Evolutionary conservation across 2,797 vertebrate species (phyloP), one percentile per base, ranked within the genome.

Genomic region (Protosalanx chinensis): DNA sequence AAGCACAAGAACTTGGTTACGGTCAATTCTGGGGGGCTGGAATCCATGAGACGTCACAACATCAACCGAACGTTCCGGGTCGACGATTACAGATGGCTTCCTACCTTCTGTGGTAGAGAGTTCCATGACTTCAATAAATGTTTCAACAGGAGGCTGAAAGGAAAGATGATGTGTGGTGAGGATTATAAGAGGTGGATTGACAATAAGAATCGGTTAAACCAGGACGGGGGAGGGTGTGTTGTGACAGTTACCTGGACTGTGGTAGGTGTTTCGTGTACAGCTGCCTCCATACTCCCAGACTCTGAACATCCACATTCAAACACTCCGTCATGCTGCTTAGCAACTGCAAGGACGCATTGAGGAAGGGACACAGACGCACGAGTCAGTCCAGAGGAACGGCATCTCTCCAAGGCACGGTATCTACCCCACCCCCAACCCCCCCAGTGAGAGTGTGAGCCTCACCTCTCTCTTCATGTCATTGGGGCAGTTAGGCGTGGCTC

Each of bases 211-310:
- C 4, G 3, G 51, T 5, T 5, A 20, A 51, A 8, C 12, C 27
- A 12, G 15, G 10, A 46, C 33, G 49, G 13, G 16, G 23, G 32
- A 33, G 3, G n/a, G 10, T 27, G 58, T 35, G 20, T 27, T 68
- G 79, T 5, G 12, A 13, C 41, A 46, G 41, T 12, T 57, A 98
- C 97, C 95, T 95, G 83, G 97, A 98, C 84, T 98, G 96, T 1
- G 95, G 79, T 16, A 98, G 87, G 76, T 98, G 96, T 83, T 97
- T 98, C 37, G 91, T 94, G 81, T 98, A 99, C 10, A 99, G 94
- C 86, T 98, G 96, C 82, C 93, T 92, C 97, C 97, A 99, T 64
- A 98, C 95, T 0, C 92, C 93, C 64, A 96, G 90, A 85, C 93
- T 97, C 83, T 97, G 93, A 0, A 93, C 90, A 53, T 98, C 96